These are phyloP conservation scores for Cotesia vestalis DNA, from an alignment of 1,140 invertebrate genomes.

Conservation along the genomic window DNA sequence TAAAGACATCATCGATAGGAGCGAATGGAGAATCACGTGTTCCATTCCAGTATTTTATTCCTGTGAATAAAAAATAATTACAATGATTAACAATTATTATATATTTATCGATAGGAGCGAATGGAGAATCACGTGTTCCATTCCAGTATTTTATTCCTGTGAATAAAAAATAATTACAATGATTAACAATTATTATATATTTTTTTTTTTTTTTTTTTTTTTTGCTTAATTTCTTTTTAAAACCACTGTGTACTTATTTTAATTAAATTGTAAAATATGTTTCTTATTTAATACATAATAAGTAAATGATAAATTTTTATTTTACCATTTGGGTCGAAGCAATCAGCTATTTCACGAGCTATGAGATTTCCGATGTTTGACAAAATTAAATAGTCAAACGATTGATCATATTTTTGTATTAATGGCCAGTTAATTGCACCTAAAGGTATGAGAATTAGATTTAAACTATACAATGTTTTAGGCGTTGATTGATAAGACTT, in stretches of 20 bases:
- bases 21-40: slow-evolving; percentile 32
- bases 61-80: slow-evolving; percentile 27
- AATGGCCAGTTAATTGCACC: slow-evolving; percentile 47
- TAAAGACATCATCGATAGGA: slow-evolving; percentile 20
- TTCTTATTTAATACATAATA: slow-evolving; percentile 4
- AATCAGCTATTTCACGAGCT: slow-evolving; percentile 50
- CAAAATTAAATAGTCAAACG: slow-evolving; percentile 43
- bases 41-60: slow-evolving; percentile 46
- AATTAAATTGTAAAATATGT: slow-evolving; percentile 10
- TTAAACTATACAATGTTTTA: slow-evolving; percentile 40
- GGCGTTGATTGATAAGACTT: slow-evolving; percentile 45
- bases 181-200: not conserved
- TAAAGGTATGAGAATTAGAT: slow-evolving; percentile 48
- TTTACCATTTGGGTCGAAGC: slow-evolving; percentile 51
- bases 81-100: not conserved
- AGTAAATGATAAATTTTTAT: slow-evolving; percentile 19
- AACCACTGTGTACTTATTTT: slow-evolving; percentile 26
- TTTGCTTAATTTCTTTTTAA: not conserved
- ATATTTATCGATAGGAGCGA: slow-evolving; percentile 7
- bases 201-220: slow-evolving; percentile 7
- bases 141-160: slow-evolving; percentile 48
- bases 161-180: not conserved
- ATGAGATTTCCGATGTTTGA: slow-evolving; percentile 49
- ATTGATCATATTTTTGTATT: slow-evolving; percentile 26
- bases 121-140: slow-evolving; percentile 32